Evolutionary conservation across 2,113 vertebrate species (phyloP).

Genomic region (Ophthalmolycus amberensis): DNA sequence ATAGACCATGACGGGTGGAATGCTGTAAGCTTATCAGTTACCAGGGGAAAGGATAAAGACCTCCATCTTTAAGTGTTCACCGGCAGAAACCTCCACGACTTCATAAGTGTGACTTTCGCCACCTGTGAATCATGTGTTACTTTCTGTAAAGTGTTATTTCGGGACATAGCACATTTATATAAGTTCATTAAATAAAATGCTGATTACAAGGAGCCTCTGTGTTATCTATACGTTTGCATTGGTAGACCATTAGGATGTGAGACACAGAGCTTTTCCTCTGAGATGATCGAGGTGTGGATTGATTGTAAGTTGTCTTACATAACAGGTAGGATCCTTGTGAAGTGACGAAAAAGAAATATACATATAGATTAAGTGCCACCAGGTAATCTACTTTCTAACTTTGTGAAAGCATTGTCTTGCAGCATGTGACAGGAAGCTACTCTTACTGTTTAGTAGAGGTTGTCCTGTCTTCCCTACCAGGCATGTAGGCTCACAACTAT

Average conservation of each 20-base stretch:
- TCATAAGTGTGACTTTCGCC: neutral
- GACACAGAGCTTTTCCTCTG: neutral
- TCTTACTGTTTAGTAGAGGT: neutral
- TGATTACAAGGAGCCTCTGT: conserved; percentile 9
- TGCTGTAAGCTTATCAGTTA: neutral
- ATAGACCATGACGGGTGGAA: neutral
- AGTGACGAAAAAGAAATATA: neutral
- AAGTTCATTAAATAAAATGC: conserved; percentile 27
- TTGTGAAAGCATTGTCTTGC: neutral
- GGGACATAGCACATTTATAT: neutral
- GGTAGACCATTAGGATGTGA: neutral
- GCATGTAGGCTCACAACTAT: neutral
- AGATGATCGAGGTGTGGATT: conserved; percentile 4
- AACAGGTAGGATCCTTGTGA: neutral
- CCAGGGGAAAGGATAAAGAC: neutral
- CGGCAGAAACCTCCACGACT: neutral
- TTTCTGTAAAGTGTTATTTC: conserved; percentile 9
- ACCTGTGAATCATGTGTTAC: neutral
- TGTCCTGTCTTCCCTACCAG: neutral
- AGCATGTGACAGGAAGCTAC: too few species aligned
- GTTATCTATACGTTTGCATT: conserved; percentile 9
- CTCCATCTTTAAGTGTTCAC: neutral
- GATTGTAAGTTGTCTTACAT: neutral
- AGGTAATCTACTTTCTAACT: neutral
- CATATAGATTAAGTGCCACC: neutral